These are phyloP conservation scores for Habropoda laboriosa DNA, from an alignment of 1,140 invertebrate genomes.

Conservation along the genomic window DNA sequence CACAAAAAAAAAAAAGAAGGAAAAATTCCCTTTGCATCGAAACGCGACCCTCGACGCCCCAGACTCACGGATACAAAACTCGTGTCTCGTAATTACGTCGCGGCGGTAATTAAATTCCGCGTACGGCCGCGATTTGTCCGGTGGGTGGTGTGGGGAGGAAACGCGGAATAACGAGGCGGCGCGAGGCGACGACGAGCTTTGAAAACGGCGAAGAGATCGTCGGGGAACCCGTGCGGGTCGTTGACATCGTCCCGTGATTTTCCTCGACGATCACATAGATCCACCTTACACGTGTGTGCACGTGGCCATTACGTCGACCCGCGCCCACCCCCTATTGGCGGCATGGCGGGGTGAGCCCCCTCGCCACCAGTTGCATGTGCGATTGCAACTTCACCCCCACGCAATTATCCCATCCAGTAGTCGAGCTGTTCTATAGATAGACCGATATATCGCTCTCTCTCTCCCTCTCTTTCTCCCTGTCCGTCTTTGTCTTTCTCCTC, in stretches of 20 bases:
- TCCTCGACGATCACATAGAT: slow-evolving; percentile 73
- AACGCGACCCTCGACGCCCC: neutral
- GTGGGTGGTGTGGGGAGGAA: neutral
- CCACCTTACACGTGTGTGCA: slow-evolving; percentile 70
- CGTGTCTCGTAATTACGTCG: neutral
- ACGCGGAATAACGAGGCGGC: slow-evolving; percentile 40
- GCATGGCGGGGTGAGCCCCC: slow-evolving; percentile 14
- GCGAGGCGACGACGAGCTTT: slow-evolving; percentile 38
- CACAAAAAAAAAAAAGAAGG: too few relatives aligned
- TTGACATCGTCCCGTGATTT: slow-evolving; percentile 77
- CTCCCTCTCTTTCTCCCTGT: neutral
- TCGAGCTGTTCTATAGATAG: slow-evolving; percentile 77
- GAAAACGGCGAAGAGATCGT: slow-evolving; percentile 53
- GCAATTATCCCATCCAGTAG: slow-evolving; percentile 72
- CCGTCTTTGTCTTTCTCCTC: neutral
- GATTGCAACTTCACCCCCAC: slow-evolving; percentile 75
- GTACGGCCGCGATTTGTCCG: neutral
- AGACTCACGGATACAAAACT: neutral
- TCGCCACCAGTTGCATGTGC: slow-evolving; percentile 72
- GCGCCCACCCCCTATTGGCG: slow-evolving; percentile 46
- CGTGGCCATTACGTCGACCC: slow-evolving; percentile 63
- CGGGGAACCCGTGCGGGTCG: slow-evolving; percentile 59
- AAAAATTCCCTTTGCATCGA: too few relatives aligned
- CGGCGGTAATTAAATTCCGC: slow-evolving; percentile 6
- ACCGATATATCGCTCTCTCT: slow-evolving; percentile 39